Evolutionary conservation across 2,888 invertebrate species (phyloP).

Genomic region (Tanypteryx hageni): DNA sequence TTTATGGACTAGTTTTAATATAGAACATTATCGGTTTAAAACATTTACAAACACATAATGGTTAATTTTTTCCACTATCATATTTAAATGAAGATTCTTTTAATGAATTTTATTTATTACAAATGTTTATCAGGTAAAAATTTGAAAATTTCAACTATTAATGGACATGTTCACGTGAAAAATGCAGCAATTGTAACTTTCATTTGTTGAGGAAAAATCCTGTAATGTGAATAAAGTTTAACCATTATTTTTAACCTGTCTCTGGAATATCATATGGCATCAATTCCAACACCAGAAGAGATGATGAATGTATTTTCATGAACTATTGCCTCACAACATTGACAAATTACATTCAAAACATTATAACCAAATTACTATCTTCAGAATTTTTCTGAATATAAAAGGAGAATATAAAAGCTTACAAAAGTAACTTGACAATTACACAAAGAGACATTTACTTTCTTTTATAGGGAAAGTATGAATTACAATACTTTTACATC

Average conservation of each 20-base stretch:
- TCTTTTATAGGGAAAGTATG: conserved; percentile 43
- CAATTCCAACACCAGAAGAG: not conserved
- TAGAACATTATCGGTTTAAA: no score
- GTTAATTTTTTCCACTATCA: no score
- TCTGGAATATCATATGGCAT: no score
- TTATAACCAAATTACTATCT: not conserved
- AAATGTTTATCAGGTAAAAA: not conserved
- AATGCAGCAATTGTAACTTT: conserved; percentile 1
- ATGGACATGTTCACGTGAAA: not conserved
- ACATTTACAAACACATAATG: no score
- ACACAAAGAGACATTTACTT: conserved; percentile 38
- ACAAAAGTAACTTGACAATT: conserved; percentile 28
- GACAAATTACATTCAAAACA: not conserved
- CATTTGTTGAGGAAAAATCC: not conserved
- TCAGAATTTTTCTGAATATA: not conserved
- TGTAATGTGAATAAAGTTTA: not conserved
- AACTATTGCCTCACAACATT: not conserved
- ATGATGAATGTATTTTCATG: not conserved
- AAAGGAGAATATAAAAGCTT: conserved; percentile 41
- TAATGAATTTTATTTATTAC: not conserved
- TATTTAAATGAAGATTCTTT: not conserved
- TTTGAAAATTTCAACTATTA: conserved; percentile 14
- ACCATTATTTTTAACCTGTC: no score
- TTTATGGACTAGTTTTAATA: no score
- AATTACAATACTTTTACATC: conserved; percentile 60